Evolutionary conservation across 1,140 invertebrate genomes (phyloP).

Genomic region (Cyphomyrmex costatus): DNA sequence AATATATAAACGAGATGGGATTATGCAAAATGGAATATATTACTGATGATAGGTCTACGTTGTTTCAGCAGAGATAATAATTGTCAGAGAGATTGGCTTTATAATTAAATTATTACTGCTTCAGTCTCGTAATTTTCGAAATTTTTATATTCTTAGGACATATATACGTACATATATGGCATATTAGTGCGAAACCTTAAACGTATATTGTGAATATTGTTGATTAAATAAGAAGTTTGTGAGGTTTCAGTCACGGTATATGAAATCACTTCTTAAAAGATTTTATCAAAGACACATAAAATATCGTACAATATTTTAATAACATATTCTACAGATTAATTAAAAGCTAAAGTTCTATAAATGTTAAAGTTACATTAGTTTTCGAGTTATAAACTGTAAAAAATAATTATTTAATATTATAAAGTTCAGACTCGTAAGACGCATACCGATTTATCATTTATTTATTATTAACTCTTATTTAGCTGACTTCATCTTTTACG

Average conservation of each 20-base stretch:
- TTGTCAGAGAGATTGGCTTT: not conserved
- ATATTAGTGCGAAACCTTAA: slow-evolving; percentile 5
- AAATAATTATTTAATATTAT: not conserved
- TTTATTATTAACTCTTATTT: not conserved
- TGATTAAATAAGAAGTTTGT: not conserved
- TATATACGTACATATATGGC: not conserved
- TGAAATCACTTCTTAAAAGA: not conserved
- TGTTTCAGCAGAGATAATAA: not conserved
- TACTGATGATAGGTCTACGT: not conserved
- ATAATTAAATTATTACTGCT: not conserved
- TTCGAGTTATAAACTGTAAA: not conserved
- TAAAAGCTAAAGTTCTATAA: not conserved
- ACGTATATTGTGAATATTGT: not conserved
- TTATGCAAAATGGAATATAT: not conserved
- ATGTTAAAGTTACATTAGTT: not conserved
- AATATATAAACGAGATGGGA: not conserved
- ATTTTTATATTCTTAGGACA: not conserved
- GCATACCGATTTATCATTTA: not conserved
- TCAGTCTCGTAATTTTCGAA: not conserved
- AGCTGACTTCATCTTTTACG: not conserved
- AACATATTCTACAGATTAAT: not conserved
- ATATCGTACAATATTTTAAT: not conserved
- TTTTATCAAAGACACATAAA: not conserved
- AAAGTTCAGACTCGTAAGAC: not conserved
- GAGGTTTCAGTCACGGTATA: not conserved